Evolutionary conservation across 1,140 invertebrate species (phyloP).

Genomic region (Drosophila gunungcola): DNA sequence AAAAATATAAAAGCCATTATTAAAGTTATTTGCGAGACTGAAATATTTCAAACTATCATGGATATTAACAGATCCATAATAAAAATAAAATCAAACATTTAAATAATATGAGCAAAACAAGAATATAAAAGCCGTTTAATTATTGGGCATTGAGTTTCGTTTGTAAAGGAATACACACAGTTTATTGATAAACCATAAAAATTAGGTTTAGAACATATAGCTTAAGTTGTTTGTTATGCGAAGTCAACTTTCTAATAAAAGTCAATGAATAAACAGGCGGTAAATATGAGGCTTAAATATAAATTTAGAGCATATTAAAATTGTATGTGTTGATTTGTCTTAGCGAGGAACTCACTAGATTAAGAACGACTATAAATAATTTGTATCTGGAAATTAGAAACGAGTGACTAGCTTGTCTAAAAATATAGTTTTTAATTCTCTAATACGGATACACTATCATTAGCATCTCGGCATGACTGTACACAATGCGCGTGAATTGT

Average conservation of each 20-base stretch:
- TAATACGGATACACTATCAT: constrained; percentile 5
- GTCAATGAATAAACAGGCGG: neutral
- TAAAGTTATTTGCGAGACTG: neutral
- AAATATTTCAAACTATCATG: neutral
- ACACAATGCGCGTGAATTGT: constrained; percentile 17
- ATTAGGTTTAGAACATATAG: neutral
- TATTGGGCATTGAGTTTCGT: neutral
- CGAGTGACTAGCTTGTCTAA: constrained; percentile 13
- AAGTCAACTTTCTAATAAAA: neutral
- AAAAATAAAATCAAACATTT: neutral
- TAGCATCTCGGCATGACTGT: constrained; percentile 31
- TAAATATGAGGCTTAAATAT: neutral
- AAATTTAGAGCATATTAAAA: neutral
- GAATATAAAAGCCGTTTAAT: neutral
- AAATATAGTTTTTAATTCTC: constrained; percentile 17
- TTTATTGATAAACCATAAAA: neutral
- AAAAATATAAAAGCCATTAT: constrained; percentile 3
- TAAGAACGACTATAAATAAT: neutral
- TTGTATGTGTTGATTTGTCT: neutral
- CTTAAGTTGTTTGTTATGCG: neutral
- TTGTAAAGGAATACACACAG: neutral
- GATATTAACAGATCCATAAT: neutral
- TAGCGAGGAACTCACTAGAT: neutral
- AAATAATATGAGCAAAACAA: neutral
- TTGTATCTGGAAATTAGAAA: neutral